phyloP scores from a whole-genome alignment of 1,140 invertebrate genomes.

The Orius insidiosus region DNA sequence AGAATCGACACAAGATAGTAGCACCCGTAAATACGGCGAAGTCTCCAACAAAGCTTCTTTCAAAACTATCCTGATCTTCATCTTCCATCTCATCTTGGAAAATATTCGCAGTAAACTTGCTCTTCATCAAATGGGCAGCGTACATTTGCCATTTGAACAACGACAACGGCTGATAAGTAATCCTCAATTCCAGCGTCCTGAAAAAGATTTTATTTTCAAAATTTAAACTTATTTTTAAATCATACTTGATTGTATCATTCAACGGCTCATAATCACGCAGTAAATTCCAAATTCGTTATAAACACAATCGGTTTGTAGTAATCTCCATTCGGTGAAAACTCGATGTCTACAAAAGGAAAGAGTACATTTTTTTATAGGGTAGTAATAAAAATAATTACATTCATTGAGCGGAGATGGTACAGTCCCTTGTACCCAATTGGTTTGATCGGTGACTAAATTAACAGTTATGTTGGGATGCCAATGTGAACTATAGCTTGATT shows the following conservation, averaged over 20 bases:
- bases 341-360: constrained; percentile 43
- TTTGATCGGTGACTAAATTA: constrained; percentile 88
- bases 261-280: constrained; percentile 88
- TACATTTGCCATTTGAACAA: constrained; percentile 98
- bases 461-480: constrained; percentile 99
- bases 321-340: constrained; percentile 65
- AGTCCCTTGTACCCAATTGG: constrained; percentile 74
- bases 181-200: constrained; percentile 36
- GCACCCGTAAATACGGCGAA: constrained; percentile 79
- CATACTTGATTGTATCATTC: constrained; percentile 61
- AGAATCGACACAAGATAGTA: constrained; percentile 81
- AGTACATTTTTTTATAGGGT: neutral
- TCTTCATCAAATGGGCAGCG: constrained; percentile 81
- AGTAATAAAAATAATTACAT: no score
- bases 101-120: constrained; percentile 45
- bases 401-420: constrained; percentile 85
- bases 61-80: constrained; percentile 80
- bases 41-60: constrained; percentile 96
- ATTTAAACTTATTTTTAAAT: constrained; percentile 9
- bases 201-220: constrained; percentile 14
- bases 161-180: constrained; percentile 88
- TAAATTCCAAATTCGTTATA: constrained; percentile 98
- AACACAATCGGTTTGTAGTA: constrained; percentile 91
- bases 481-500: constrained; percentile 85
- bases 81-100: constrained; percentile 25